phyloP scores from a whole-genome alignment of 2,113 vertebrate genomes.

The Chelonoidis abingdonii region DNA sequence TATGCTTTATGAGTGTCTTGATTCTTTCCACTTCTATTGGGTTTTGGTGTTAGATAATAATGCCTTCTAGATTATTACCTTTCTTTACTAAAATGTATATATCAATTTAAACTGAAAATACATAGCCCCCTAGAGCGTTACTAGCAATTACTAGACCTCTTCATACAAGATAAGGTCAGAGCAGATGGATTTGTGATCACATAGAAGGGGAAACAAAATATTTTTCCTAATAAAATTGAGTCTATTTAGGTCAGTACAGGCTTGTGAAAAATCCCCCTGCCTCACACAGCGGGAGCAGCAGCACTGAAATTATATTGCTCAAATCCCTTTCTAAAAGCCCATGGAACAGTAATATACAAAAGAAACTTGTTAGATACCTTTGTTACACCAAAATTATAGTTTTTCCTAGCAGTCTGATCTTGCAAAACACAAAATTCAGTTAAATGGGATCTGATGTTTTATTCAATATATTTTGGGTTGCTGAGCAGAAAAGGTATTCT shows the following conservation, averaged over 20 bases:
- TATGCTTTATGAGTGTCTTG: constrained; percentile 29
- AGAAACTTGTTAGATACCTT: background rate
- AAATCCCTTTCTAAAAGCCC: background rate
- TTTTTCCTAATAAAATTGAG: constrained; percentile 1
- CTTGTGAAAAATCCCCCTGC: constrained; percentile 13
- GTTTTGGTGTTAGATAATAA: constrained; percentile 1
- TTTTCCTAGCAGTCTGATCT: background rate
- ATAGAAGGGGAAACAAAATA: background rate
- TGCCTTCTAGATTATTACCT: background rate
- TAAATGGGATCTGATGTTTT: background rate
- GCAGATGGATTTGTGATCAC: background rate
- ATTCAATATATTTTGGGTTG: background rate
- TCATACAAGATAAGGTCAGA: background rate
- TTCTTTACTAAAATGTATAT: constrained; percentile 28
- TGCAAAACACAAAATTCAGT: background rate
- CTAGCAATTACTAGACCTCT: constrained; percentile 26
- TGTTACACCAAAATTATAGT: background rate
- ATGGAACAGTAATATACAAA: background rate
- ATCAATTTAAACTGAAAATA: constrained; percentile 39
- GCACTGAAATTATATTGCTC: background rate
- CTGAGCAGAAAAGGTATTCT: background rate
- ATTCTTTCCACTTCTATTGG: background rate
- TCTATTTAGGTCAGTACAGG: background rate
- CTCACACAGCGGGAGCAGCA: background rate
- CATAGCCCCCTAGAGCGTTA: background rate